Percentiles rank a stretch among this genome's conserved stretches.
phyloP scores from a whole-genome alignment of 2,888 invertebrate species.

The Brenthis daphne region DNA sequence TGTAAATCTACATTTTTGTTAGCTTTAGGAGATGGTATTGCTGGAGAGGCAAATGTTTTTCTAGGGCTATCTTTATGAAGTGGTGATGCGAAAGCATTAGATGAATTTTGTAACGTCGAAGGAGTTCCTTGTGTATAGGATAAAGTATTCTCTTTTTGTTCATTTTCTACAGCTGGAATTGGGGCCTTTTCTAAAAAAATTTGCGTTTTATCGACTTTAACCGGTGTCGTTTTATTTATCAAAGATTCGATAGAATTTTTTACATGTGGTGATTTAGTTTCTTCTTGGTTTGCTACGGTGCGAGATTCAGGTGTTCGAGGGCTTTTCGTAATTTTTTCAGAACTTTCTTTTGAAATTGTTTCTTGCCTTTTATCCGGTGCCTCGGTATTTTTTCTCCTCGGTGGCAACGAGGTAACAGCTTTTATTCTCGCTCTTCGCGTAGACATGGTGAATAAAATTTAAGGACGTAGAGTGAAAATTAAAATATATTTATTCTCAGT shows the following conservation, averaged over 20 bases:
- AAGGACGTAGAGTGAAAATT: not conserved
- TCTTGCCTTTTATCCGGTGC: conserved; percentile 29
- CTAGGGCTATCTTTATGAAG: conserved; percentile 44
- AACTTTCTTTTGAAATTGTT: conserved; percentile 28
- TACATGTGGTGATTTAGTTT: conserved; percentile 37
- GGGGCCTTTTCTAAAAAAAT: conserved; percentile 15
- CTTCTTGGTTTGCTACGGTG: conserved; percentile 40
- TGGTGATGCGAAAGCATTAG: conserved; percentile 36
- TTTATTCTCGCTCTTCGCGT: conserved; percentile 88
- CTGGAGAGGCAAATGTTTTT: conserved; percentile 39
- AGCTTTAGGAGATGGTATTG: conserved; percentile 48
- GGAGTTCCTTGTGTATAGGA: conserved; percentile 14
- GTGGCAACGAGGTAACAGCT: conserved; percentile 86
- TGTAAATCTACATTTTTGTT: conserved; percentile 45
- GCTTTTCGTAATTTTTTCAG: conserved; percentile 51
- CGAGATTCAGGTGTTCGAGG: conserved; percentile 49
- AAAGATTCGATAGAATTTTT: conserved; percentile 26
- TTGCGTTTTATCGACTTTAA: conserved; percentile 23
- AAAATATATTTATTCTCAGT: not conserved
- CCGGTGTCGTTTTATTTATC: conserved; percentile 1
- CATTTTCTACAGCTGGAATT: conserved; percentile 8
- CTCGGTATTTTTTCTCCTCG: conserved; percentile 69
- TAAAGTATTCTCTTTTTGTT: conserved; percentile 12
- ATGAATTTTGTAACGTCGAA: conserved; percentile 25
- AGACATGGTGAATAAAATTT: conserved; percentile 71